Conservation (phyloP, 1,140 invertebrate species). For the Scylla paramamosain region DNA sequence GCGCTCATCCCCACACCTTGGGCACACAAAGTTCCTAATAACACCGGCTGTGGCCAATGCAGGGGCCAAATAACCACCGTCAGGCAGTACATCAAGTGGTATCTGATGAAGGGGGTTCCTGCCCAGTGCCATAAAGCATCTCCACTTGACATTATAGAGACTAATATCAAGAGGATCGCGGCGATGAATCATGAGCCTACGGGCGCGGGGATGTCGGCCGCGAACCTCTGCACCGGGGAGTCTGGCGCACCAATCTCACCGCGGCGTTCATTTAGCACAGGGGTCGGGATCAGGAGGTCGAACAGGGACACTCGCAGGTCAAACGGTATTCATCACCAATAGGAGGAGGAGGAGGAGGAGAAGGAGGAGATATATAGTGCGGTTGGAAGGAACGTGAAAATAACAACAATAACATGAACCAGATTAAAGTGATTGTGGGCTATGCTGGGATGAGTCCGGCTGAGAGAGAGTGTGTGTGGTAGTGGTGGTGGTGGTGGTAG, state of each 20-base stretch:
- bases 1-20: background rate
- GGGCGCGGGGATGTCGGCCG: background rate
- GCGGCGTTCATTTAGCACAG: background rate
- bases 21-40: background rate
- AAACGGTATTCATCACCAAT: background rate
- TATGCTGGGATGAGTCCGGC: background rate
- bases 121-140: conserved; percentile 31
- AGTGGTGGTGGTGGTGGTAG: background rate
- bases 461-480: background rate
- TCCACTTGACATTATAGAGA: conserved; percentile 34
- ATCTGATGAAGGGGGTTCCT: conserved; percentile 18
- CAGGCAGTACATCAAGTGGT: background rate
- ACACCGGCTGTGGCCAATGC: background rate
- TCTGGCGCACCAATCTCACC: background rate
- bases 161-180: conserved; percentile 29
- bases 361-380: background rate
- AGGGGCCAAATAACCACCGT: conserved; percentile 18
- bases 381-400: background rate
- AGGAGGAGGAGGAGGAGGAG: background rate
- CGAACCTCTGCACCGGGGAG: background rate
- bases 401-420: background rate
- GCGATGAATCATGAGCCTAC: conserved; percentile 19
- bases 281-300: background rate
- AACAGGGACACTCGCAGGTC: background rate
- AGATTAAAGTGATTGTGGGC: background rate